Evolutionary conservation across 1,140 invertebrate genomes (phyloP).

Genomic region (Drosophila simulans): DNA sequence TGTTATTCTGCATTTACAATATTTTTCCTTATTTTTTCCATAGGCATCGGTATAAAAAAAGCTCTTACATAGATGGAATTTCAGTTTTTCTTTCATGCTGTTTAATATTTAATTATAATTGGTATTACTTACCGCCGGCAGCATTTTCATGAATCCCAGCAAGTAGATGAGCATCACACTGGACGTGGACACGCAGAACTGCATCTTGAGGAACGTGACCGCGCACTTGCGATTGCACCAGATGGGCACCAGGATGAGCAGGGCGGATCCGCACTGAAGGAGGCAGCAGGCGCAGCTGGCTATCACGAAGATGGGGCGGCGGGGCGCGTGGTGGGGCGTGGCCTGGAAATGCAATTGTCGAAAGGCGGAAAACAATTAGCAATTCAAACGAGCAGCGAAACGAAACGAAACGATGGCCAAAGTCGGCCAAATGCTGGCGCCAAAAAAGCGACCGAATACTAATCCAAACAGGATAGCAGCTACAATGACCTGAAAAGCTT

Average conservation of each 20-base stretch:
- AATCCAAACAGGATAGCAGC: neutral
- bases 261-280: slow-evolving; percentile 86
- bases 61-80: too few relatives aligned
- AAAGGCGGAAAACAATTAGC: slow-evolving; percentile 2
- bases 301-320: slow-evolving; percentile 85
- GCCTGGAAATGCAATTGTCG: slow-evolving; percentile 27
- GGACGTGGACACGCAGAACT: slow-evolving; percentile 87
- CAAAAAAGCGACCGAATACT: slow-evolving; percentile 6
- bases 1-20: neutral
- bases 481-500: neutral
- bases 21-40: neutral
- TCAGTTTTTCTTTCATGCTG: too few relatives aligned
- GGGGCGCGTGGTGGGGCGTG: slow-evolving; percentile 41
- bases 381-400: neutral
- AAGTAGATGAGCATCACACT: slow-evolving; percentile 88
- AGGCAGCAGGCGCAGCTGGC: slow-evolving; percentile 87
- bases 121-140: slow-evolving; percentile 85
- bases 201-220: slow-evolving; percentile 88
- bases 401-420: slow-evolving; percentile 19
- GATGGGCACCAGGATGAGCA: slow-evolving; percentile 86
- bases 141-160: slow-evolving; percentile 86
- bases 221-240: slow-evolving; percentile 88
- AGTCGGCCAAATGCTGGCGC: slow-evolving; percentile 12
- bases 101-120: too few relatives aligned
- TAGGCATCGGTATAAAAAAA: neutral